Conservation (phyloP, 1,140 invertebrate genomes). For the Aphaenogaster ashmeadi region DNA sequence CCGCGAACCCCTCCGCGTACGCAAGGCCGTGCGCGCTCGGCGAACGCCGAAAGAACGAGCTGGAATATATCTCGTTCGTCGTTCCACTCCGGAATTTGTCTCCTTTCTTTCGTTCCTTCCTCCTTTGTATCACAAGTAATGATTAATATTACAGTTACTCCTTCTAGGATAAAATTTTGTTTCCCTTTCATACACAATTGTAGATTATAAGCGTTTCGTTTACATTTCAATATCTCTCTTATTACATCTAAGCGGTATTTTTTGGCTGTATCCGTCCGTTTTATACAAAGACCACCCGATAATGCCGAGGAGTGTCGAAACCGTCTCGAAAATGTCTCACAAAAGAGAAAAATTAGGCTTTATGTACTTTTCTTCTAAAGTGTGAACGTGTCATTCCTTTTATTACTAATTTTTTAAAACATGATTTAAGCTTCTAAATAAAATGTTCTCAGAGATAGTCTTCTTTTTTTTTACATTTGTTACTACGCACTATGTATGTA, state of each 20-base stretch:
- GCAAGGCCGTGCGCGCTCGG: conserved; percentile 56
- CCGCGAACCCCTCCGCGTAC: conserved; percentile 65
- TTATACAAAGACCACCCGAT: conserved; percentile 63
- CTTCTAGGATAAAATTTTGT: conserved; percentile 79
- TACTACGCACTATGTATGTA: conserved; percentile 71
- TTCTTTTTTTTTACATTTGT: conserved; percentile 73
- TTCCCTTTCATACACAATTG: conserved; percentile 77
- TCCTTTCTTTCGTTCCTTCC: conserved; percentile 54
- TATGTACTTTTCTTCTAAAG: conserved; percentile 40
- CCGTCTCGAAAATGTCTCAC: conserved; percentile 52
- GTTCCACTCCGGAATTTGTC: conserved; percentile 65
- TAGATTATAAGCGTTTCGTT: conserved; percentile 83
- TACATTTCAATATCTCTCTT: conserved; percentile 71
- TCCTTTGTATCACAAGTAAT: conserved; percentile 80
- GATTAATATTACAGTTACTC: conserved; percentile 78
- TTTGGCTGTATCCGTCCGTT: conserved; percentile 74
- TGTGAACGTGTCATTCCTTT: conserved; percentile 56
- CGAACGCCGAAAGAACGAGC: conserved; percentile 50
- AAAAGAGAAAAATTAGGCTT: conserved; percentile 60
- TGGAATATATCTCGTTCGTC: conserved; percentile 47
- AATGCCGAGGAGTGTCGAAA: conserved; percentile 34
- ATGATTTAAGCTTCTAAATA: conserved; percentile 67
- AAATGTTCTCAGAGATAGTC: conserved; percentile 63
- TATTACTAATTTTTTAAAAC: conserved; percentile 64
- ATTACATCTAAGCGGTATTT: conserved; percentile 72